These are phyloP conservation scores for Tetrapedia diversipes DNA, from an alignment of 2,888 invertebrate genomes.

Conservation along the genomic window DNA sequence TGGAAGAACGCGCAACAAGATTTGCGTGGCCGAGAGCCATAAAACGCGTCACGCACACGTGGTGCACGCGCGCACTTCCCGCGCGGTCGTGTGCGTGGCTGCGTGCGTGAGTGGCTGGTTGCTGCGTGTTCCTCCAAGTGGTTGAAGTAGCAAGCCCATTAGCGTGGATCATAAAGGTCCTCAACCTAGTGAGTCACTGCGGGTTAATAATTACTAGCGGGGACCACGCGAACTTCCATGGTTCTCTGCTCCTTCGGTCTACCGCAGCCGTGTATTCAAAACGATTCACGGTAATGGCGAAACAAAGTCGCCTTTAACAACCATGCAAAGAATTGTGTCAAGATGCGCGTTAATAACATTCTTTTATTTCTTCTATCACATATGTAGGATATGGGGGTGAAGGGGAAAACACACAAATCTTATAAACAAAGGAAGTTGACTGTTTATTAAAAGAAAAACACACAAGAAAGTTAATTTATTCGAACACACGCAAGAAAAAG, in stretches of 20 bases:
- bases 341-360: background rate
- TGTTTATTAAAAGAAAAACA: too few species aligned
- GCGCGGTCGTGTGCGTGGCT: background rate
- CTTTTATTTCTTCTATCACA: too few species aligned
- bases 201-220: constrained; percentile 72
- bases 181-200: constrained; percentile 77
- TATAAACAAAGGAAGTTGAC: too few species aligned
- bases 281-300: constrained; percentile 27
- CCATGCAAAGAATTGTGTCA: constrained; percentile 19
- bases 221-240: constrained; percentile 48
- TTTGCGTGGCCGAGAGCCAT: constrained; percentile 68
- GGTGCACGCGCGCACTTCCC: constrained; percentile 5
- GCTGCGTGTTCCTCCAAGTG: constrained; percentile 35
- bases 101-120: constrained; percentile 5
- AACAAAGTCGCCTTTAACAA: constrained; percentile 22
- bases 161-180: constrained; percentile 77
- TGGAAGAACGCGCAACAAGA: constrained; percentile 66
- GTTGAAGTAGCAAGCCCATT: constrained; percentile 68
- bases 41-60: constrained; percentile 48
- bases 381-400: too few species aligned
- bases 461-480: too few species aligned
- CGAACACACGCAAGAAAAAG: too few species aligned
- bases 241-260: background rate
- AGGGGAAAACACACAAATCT: too few species aligned
- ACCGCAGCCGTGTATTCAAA: constrained; percentile 31